phyloP scores from a whole-genome alignment of 2,113 vertebrate species.

The Lophochroa leadbeateri region DNA sequence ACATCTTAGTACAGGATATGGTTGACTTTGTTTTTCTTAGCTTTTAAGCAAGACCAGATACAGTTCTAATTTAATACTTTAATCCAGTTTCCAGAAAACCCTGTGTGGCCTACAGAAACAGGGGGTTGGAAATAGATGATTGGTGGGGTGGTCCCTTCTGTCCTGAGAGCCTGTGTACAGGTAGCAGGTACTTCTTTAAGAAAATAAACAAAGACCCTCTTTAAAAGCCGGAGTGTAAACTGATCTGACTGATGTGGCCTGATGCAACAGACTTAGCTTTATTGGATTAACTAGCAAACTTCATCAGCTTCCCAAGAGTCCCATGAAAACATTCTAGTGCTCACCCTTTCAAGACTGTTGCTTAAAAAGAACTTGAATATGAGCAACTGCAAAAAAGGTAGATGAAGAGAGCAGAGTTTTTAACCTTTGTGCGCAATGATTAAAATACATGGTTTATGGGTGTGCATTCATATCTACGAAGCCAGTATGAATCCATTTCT shows the following conservation, averaged over 20 bases:
- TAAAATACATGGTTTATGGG: neutral
- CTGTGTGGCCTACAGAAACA: neutral
- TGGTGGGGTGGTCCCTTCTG: neutral
- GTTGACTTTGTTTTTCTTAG: neutral
- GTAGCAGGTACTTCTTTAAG: conserved; percentile 45
- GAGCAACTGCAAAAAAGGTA: neutral
- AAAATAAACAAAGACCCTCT: conserved; percentile 44
- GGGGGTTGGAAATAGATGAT: neutral
- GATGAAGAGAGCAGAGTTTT: neutral
- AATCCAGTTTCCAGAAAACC: neutral
- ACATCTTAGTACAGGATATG: neutral
- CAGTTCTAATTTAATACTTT: neutral
- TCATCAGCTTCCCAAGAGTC: conserved; percentile 35
- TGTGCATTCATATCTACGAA: neutral
- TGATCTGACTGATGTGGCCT: conserved; percentile 55
- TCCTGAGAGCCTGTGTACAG: neutral
- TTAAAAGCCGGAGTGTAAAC: conserved; percentile 43
- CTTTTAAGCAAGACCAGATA: neutral
- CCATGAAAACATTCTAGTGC: neutral
- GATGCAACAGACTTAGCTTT: conserved; percentile 24
- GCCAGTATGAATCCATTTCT: neutral
- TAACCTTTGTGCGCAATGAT: neutral
- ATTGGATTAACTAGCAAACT: conserved; percentile 50
- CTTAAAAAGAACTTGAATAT: neutral
- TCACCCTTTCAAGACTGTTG: neutral